Conservation (phyloP, 2,888 invertebrate species). For the Drosophila ezoana region DNA sequence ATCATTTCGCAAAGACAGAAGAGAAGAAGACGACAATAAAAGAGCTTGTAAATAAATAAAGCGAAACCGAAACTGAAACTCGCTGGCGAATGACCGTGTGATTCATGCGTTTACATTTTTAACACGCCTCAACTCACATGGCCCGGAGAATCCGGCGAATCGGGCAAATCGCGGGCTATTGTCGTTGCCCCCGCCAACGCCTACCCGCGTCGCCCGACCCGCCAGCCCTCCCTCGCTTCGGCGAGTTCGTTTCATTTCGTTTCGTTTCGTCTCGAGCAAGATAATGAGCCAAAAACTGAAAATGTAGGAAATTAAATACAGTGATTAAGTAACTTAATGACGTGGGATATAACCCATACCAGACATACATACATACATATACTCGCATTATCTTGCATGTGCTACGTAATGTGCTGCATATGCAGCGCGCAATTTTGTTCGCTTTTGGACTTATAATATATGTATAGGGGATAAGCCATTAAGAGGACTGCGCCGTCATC, state of each 20-base stretch:
- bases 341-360: slow-evolving; percentile 64
- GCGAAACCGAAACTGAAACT: slow-evolving; percentile 45
- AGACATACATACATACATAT: not conserved
- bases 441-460: slow-evolving; percentile 18
- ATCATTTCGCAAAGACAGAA: slow-evolving; percentile 5
- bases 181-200: not conserved
- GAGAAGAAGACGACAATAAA: slow-evolving; percentile 40
- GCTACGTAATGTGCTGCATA: slow-evolving; percentile 18
- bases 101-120: slow-evolving; percentile 72
- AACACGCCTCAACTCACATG: slow-evolving; percentile 74
- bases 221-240: not conserved
- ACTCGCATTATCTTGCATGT: slow-evolving; percentile 13
- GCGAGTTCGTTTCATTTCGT: slow-evolving; percentile 32
- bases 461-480: slow-evolving; percentile 42
- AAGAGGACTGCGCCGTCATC: slow-evolving; percentile 31
- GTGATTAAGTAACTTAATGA: slow-evolving; percentile 80
- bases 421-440: slow-evolving; percentile 32
- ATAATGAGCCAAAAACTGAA: slow-evolving; percentile 66
- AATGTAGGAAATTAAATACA: slow-evolving; percentile 75
- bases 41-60: slow-evolving; percentile 51
- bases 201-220: not conserved
- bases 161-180: slow-evolving; percentile 18
- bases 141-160: slow-evolving; percentile 18
- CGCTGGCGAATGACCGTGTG: slow-evolving; percentile 51
- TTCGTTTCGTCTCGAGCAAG: slow-evolving; percentile 42